Evolutionary conservation across 2,888 invertebrate genomes (phyloP), one percentile per base, ranked within the genome.

Genomic region (Stramonita haemastoma): DNA sequence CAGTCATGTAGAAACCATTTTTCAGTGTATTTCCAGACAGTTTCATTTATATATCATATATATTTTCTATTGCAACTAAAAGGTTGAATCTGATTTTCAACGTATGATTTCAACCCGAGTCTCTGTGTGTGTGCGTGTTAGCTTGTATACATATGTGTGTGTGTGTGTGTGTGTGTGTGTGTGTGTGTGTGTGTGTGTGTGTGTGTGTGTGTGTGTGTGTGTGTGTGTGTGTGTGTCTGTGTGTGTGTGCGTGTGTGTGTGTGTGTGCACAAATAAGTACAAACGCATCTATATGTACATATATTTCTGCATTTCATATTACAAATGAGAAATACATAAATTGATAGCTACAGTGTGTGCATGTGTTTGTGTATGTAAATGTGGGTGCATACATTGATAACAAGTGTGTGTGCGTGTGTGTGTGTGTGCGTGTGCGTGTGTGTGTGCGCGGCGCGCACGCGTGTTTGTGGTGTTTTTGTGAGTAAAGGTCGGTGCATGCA

Each of bases 121-220:
- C n/a, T 79, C 15, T 6, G 79, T 79, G 79, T 79, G 79, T n/a
- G 77, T 77, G 77, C 77, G 77, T 77, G 77, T 29, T 13, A 19
- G 26, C 26, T 19, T 79, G 79, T 2, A n/a, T 79, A 29, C 29
- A 15, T 79, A 29, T 29, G n/a, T 79, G 79, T 32, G 79, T 79
- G 79, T 32, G 79, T 32, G 79, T 79, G 79, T 79, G 79, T 29
- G 79, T 79, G n/a, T 29, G 79, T 29, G 32, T 29, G 8, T 29
- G 79, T 29, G n/a, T 79, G 79, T 32, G 79, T 79, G 79, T 32
- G 79, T 32, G 79, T 79, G 79, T 79, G 79, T 29, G 79, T 79
- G n/a, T 29, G 79, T 29, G 32, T 29, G 8, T 29, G 79, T 6
- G 79, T 79, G 79, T 79, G 79, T n/a, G 77, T 77, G 77, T n/a